Percentiles rank a stretch among this genome's conserved stretches.
Evolutionary conservation across 2,797 vertebrate genomes (phyloP).

Genomic region (Sebastes dallii): DNA sequence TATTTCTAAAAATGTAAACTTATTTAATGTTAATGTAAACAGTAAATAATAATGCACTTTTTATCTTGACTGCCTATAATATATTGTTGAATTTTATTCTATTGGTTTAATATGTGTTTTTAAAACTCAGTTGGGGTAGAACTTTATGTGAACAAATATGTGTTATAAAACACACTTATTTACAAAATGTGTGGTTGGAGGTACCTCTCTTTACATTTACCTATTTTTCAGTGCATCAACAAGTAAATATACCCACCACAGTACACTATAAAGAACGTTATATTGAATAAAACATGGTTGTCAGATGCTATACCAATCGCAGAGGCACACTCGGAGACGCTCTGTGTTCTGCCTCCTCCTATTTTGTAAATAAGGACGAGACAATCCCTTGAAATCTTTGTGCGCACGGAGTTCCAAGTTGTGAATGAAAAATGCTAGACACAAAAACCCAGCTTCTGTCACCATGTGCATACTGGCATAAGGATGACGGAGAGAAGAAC

Average conservation of each 20-base stretch:
- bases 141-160: background rate
- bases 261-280: background rate
- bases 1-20: background rate
- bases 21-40: background rate
- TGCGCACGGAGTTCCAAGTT: conserved; percentile 28
- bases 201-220: background rate
- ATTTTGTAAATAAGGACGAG: conserved; percentile 33
- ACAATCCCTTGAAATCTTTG: conserved; percentile 38
- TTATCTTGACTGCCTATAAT: background rate
- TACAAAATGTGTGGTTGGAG: background rate
- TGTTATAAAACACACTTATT: background rate
- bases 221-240: background rate
- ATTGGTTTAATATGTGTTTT: background rate
- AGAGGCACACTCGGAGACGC: background rate
- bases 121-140: background rate
- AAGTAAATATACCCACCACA: background rate
- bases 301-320: background rate
- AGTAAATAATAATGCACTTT: background rate
- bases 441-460: conserved; percentile 43
- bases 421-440: conserved; percentile 49
- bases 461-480: conserved; percentile 33
- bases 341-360: conserved; percentile 25
- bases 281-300: background rate
- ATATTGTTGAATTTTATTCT: too few species aligned
- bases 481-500: conserved; percentile 42